phyloP scores from a whole-genome alignment of 23 tunicate species.

The Botrylloides violaceus region DNA sequence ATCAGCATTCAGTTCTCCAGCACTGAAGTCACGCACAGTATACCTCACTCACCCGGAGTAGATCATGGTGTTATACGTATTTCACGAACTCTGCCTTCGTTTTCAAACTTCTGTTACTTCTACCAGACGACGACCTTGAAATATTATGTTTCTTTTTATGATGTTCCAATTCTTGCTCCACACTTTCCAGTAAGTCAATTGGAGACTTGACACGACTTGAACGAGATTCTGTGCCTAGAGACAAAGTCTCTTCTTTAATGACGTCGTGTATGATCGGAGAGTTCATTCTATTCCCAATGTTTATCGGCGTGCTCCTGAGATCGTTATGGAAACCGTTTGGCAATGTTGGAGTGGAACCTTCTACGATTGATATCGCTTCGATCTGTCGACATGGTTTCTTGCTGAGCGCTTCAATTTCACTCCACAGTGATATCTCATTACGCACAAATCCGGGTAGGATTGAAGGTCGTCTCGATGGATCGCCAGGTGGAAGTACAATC shows the following conservation, averaged over 20 bases:
- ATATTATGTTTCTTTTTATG: neutral
- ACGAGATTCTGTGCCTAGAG: too few relatives aligned
- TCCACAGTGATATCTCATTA: constrained; percentile 17
- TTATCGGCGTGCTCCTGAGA: neutral
- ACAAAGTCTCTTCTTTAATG: neutral
- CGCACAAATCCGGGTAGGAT: constrained; percentile 2
- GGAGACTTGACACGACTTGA: neutral
- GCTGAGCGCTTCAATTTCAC: constrained; percentile 14
- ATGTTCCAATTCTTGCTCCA: neutral
- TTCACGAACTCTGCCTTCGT: constrained; percentile 4
- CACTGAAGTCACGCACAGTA: too few relatives aligned
- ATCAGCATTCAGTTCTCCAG: too few relatives aligned
- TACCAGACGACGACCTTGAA: constrained; percentile 2
- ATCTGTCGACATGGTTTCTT: neutral
- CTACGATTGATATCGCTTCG: neutral
- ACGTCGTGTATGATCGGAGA: neutral
- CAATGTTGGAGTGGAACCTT: neutral
- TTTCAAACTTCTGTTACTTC: constrained; percentile 12
- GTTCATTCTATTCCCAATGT: neutral
- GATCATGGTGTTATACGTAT: neutral
- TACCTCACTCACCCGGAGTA: too few relatives aligned
- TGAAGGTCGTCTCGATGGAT: neutral
- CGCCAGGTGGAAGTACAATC: neutral
- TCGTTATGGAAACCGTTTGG: neutral
- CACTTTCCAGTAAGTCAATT: neutral